Evolutionary conservation across 2,113 vertebrate species (phyloP), one percentile per base, ranked within the genome.

Genomic region (Catharus bicknelli): DNA sequence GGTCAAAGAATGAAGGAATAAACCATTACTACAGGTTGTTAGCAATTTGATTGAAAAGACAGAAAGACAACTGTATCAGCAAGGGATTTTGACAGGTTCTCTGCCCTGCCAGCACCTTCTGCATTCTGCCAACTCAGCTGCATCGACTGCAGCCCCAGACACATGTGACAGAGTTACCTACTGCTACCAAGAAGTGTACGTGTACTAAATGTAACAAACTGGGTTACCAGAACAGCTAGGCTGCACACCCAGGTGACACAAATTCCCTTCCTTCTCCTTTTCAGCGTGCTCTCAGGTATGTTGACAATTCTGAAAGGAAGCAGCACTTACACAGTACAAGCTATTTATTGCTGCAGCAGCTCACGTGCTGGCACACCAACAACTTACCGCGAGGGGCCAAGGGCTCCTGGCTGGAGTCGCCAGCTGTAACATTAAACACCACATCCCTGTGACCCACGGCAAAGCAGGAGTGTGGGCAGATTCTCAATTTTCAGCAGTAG

Each of bases 291-390:
- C 62, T 90, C 50, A 10, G 45, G 34, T 34, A 75, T 19, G 10
- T 53, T 47, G 27, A 72, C 34, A 8, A 34, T 10, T 8, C 5
- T 6, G 2, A 63, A 45, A 29, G 19, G 11, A 72, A 75, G 63
- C 0, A 23, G 42, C 25, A 20, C 18, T 53, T 9, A 9, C 9
- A 15, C 16, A 13, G 43, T 5, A 12, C 32, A 17, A 19, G 5
- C 57, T 27, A 6, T 9, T 17, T 19, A 13, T 10, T 26, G 45
- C 32, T 36, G 57, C 47, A 38, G 73, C 22, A 15, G 50, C 53
- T 38, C 20, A 7, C 3, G 1, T 9, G 8, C 59, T 10, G 47
- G 59, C 29, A 59, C 48, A 59, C 9, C 43, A n/a, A 16, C 26
- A 54, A 10, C 34, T 47, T 48, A 9, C 30, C 0, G 4, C 11